Conservation (phyloP, 2,888 invertebrate genomes). For the Siphlonurus alternatus region DNA sequence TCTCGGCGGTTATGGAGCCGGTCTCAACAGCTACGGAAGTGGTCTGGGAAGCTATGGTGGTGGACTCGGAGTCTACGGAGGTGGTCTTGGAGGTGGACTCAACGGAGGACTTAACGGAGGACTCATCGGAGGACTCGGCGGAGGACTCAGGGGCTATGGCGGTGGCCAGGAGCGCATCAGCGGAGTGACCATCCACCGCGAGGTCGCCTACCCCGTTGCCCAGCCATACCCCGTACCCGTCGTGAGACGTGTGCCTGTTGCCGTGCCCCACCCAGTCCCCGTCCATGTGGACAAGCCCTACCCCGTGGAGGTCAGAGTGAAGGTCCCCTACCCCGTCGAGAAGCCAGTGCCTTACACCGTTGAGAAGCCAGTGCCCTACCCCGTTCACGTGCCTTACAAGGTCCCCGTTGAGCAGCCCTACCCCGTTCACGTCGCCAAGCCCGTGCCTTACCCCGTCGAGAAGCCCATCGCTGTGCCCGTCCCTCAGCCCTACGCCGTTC, state of each 20-base stretch:
- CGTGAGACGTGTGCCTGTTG: slow-evolving; percentile 17
- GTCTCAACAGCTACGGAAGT: background rate
- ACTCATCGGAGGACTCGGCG: background rate
- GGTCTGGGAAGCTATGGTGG: background rate
- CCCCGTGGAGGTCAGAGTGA: slow-evolving; percentile 19
- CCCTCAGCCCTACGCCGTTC: slow-evolving; percentile 9
- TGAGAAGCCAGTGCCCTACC: slow-evolving; percentile 8
- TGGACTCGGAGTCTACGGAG: background rate
- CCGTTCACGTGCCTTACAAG: slow-evolving; percentile 9
- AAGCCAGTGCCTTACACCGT: slow-evolving; percentile 17
- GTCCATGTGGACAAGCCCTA: slow-evolving; percentile 19
- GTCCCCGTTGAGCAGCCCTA: slow-evolving; percentile 8
- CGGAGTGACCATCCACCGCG: slow-evolving; percentile 8
- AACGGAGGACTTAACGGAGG: background rate
- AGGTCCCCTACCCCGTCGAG: slow-evolving; percentile 19
- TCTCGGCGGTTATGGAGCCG: background rate
- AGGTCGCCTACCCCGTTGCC: slow-evolving; percentile 8
- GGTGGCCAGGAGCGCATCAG: slow-evolving; percentile 6
- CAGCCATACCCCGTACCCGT: slow-evolving; percentile 19
- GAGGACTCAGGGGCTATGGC: background rate
- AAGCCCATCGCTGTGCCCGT: slow-evolving; percentile 9
- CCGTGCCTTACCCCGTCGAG: slow-evolving; percentile 9
- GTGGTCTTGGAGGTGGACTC: slow-evolving; percentile 5
- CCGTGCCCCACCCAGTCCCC: slow-evolving; percentile 19
- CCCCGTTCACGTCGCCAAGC: slow-evolving; percentile 11